Percentiles rank a stretch among this genome's conserved stretches.
These are phyloP conservation scores for Eulemur rubriventer DNA, from an alignment of 2,797 vertebrate species.

Conservation along the genomic window DNA sequence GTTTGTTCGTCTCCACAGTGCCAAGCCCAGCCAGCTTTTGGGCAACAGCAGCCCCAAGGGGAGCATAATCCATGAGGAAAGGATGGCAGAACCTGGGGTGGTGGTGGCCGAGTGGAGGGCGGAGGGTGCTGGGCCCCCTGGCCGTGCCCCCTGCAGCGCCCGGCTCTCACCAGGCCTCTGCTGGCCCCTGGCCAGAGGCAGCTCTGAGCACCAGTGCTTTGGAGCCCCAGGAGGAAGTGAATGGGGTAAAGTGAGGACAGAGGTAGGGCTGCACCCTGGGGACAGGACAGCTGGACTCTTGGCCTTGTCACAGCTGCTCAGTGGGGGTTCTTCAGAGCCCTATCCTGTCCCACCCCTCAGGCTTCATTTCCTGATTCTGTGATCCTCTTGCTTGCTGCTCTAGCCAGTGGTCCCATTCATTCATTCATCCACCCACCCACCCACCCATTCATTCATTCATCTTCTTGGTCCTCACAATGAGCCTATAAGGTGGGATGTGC, in stretches of 20 bases:
- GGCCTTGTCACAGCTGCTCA: neutral
- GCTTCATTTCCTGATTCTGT: neutral
- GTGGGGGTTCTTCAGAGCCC: neutral
- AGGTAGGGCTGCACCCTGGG: neutral
- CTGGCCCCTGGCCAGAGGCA: neutral
- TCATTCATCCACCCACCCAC: fast-evolving
- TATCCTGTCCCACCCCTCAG: fast-evolving
- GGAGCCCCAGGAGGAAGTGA: neutral
- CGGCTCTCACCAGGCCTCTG: neutral
- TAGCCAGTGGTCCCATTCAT: neutral
- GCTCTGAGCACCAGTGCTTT: neutral
- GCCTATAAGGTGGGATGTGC: neutral
- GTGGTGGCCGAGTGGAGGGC: fast-evolving
- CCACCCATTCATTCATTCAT: neutral
- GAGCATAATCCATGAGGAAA: neutral
- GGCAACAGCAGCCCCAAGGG: neutral
- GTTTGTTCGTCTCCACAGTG: neutral
- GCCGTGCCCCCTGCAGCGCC: no score
- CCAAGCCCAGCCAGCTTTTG: neutral
- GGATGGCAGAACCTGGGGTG: neutral
- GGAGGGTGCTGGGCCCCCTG: neutral
- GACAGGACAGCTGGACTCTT: fast-evolving
- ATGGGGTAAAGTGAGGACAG: neutral
- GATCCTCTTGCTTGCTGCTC: neutral
- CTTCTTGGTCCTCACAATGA: neutral